Conservation (phyloP, 2,797 vertebrate genomes). For the Epinephelus awoara region DNA sequence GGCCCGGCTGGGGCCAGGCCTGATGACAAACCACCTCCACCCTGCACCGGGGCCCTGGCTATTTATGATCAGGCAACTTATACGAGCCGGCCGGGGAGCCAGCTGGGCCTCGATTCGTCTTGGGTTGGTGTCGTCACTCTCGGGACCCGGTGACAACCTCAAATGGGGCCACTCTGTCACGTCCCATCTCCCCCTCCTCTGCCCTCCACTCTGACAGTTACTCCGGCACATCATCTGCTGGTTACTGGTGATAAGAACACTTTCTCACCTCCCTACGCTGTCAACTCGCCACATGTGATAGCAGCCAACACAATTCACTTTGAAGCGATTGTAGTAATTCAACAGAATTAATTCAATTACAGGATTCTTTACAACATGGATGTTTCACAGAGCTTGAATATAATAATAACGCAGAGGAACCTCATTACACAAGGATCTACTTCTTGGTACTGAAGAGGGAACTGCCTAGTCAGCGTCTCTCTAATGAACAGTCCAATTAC, state of each 20-base stretch:
- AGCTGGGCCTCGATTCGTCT: conserved; percentile 63
- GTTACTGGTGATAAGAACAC: conserved; percentile 26
- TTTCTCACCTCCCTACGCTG: neutral
- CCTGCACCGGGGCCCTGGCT: conserved; percentile 53
- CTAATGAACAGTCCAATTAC: conserved; percentile 60
- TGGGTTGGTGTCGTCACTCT: conserved; percentile 48
- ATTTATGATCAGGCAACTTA: conserved; percentile 70
- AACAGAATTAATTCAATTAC: conserved; percentile 17
- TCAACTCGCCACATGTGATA: conserved; percentile 7
- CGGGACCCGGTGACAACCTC: conserved; percentile 55
- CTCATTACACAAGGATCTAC: conserved; percentile 44
- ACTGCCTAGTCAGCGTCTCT: conserved; percentile 40
- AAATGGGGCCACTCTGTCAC: conserved; percentile 60
- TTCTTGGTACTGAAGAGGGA: conserved; percentile 24
- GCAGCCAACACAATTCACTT: neutral
- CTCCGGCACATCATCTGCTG: conserved; percentile 43
- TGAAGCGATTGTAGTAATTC: neutral
- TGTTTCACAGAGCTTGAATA: conserved; percentile 11
- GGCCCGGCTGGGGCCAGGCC: conserved; percentile 62
- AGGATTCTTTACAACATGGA: conserved; percentile 1
- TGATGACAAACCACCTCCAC: conserved; percentile 78
- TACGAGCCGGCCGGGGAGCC: conserved; percentile 41
- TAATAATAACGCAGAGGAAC: conserved; percentile 36
- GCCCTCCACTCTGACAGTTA: conserved; percentile 30
- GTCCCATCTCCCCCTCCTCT: conserved; percentile 4